These are phyloP conservation scores for Orchesella cincta DNA, from an alignment of 1,140 invertebrate genomes.

Conservation along the genomic window DNA sequence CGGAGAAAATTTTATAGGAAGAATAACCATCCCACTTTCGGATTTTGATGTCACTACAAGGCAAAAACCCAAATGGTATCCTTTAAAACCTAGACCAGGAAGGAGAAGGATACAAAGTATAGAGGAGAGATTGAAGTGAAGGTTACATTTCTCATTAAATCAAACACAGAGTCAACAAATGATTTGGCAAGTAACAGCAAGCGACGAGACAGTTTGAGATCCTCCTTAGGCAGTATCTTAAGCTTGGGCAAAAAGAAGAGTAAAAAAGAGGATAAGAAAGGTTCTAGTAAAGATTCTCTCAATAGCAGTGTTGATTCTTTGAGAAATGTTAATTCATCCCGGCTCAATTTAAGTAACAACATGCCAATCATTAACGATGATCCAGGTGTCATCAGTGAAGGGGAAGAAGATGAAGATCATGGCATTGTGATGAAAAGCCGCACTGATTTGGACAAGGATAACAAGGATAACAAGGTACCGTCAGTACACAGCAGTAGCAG, in stretches of 20 bases:
- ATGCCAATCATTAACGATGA: conserved; percentile 64
- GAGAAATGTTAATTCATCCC: neutral
- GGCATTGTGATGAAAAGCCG: conserved; percentile 50
- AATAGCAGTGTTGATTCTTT: neutral
- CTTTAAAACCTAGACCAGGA: conserved; percentile 65
- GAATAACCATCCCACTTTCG: conserved; percentile 76
- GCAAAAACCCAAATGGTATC: conserved; percentile 69
- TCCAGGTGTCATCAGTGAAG: conserved; percentile 80
- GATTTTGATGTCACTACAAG: conserved; percentile 85
- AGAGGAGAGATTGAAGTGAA: conserved; percentile 84
- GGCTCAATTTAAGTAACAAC: neutral
- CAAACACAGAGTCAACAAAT: neutral
- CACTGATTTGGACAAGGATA: neutral
- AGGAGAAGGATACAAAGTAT: conserved; percentile 74
- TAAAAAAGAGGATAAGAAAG: neutral
- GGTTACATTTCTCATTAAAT: conserved; percentile 82
- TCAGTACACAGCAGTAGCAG: no score
- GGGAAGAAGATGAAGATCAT: conserved; percentile 74
- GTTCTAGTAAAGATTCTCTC: neutral
- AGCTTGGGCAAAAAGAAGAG: conserved; percentile 19
- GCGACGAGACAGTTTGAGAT: neutral
- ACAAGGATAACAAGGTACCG: no score
- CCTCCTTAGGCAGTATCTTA: conserved; percentile 6
- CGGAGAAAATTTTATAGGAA: conserved; percentile 88
- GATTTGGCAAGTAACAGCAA: conserved; percentile 1